These are phyloP conservation scores for Drosophila willistoni DNA, from an alignment of 1,140 invertebrate genomes.

Conservation along the genomic window DNA sequence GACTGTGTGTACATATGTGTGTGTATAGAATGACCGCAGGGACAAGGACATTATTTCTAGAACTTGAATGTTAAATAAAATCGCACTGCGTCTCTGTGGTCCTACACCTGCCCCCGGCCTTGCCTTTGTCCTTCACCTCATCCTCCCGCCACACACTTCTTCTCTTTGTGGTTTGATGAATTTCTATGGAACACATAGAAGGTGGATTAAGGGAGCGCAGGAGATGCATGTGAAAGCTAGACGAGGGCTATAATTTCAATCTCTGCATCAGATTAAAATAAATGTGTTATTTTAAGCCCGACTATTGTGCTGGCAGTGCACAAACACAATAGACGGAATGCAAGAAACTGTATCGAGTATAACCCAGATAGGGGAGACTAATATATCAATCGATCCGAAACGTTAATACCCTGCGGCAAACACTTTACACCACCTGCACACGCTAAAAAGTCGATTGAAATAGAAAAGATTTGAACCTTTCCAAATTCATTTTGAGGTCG, in stretches of 20 bases:
- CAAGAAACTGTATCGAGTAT: slow-evolving; percentile 2
- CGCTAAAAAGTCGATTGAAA: too few relatives aligned
- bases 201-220: neutral
- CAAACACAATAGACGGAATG: slow-evolving; percentile 19
- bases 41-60: slow-evolving; percentile 11
- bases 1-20: neutral
- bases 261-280: slow-evolving; percentile 28
- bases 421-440: too few relatives aligned
- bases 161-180: slow-evolving; percentile 13
- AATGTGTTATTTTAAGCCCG: slow-evolving; percentile 27
- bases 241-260: slow-evolving; percentile 20
- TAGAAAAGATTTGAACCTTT: too few relatives aligned
- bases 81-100: neutral
- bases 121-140: neutral
- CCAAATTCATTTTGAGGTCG: too few relatives aligned
- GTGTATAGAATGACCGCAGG: slow-evolving; percentile 2
- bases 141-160: neutral
- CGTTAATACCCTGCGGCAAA: neutral
- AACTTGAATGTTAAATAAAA: slow-evolving; percentile 14
- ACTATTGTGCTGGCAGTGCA: slow-evolving; percentile 19
- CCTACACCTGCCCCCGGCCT: too few relatives aligned
- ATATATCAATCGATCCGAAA: neutral
- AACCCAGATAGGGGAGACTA: neutral
- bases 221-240: neutral
- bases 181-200: neutral